phyloP scores from a whole-genome alignment of 1,140 invertebrate species.

The Drosophila tani region DNA sequence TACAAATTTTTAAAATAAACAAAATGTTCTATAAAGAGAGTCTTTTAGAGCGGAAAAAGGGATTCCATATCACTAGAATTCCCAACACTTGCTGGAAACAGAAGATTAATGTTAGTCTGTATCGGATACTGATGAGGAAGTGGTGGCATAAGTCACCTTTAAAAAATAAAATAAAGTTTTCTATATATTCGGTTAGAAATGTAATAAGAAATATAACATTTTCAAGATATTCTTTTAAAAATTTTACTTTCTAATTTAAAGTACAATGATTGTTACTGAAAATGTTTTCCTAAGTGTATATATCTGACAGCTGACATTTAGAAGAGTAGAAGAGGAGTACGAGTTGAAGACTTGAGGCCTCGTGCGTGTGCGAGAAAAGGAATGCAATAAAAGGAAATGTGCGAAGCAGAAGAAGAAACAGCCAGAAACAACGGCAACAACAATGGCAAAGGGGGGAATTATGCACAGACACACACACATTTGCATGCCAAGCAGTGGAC shows the following conservation, averaged over 20 bases:
- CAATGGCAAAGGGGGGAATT: constrained; percentile 10
- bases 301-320: constrained; percentile 60
- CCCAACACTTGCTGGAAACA: too few relatives aligned
- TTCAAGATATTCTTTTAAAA: background rate
- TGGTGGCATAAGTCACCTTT: too few relatives aligned
- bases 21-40: too few relatives aligned
- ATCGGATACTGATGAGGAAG: too few relatives aligned
- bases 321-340: constrained; percentile 28
- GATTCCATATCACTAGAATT: too few relatives aligned
- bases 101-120: too few relatives aligned
- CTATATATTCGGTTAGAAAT: too few relatives aligned
- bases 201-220: too few relatives aligned
- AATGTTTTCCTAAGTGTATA: background rate
- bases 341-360: constrained; percentile 33
- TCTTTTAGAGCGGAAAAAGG: too few relatives aligned
- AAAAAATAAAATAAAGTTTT: too few relatives aligned
- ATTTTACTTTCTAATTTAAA: background rate
- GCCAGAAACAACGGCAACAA: constrained; percentile 3
- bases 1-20: too few relatives aligned
- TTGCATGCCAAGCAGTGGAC: constrained; percentile 35
- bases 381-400: constrained; percentile 58
- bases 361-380: constrained; percentile 41
- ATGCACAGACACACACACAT: constrained; percentile 48
- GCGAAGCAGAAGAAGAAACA: constrained; percentile 24
- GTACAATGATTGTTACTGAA: background rate